Percentiles rank a stretch among this genome's conserved stretches.
phyloP scores from a whole-genome alignment of 1,140 invertebrate genomes.

The Drosophila leontia region DNA sequence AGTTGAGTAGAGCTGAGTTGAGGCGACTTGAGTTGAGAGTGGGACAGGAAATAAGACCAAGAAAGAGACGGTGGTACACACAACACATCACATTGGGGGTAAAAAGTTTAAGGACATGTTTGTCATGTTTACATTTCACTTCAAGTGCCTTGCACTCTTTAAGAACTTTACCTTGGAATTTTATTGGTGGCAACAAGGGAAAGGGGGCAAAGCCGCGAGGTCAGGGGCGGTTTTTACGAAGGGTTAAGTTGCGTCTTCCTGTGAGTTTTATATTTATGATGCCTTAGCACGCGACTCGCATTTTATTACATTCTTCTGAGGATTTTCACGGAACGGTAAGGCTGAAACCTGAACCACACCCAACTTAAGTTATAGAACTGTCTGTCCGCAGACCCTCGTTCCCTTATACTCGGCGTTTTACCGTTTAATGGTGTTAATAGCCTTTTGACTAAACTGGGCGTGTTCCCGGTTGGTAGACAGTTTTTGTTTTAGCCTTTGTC shows the following conservation, averaged over 20 bases:
- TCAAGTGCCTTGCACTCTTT: constrained; percentile 49
- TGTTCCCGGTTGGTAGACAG: constrained; percentile 41
- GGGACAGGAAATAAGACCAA: constrained; percentile 13
- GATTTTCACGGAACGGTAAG: constrained; percentile 17
- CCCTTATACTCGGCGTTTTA: constrained; percentile 22
- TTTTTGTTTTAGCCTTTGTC: constrained; percentile 25
- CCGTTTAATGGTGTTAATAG: constrained; percentile 71
- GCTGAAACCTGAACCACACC: constrained; percentile 32
- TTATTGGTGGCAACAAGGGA: background rate
- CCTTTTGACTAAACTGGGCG: constrained; percentile 51
- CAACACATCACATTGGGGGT: background rate
- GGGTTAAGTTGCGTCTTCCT: constrained; percentile 48
- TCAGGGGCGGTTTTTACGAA: constrained; percentile 43
- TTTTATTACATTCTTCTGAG: constrained; percentile 59
- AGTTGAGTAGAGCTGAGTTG: constrained; percentile 8
- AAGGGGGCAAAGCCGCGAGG: constrained; percentile 15
- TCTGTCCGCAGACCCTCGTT: constrained; percentile 17
- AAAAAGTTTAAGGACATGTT: constrained; percentile 75
- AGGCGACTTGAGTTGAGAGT: constrained; percentile 15
- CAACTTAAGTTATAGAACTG: constrained; percentile 29
- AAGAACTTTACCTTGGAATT: constrained; percentile 54
- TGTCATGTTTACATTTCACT: constrained; percentile 60
- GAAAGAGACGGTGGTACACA: constrained; percentile 20
- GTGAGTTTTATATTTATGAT: constrained; percentile 73
- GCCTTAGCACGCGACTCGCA: constrained; percentile 67